Evolutionary conservation across 2,797 vertebrate species (phyloP).

Genomic region (Halcyon leucocephala): DNA sequence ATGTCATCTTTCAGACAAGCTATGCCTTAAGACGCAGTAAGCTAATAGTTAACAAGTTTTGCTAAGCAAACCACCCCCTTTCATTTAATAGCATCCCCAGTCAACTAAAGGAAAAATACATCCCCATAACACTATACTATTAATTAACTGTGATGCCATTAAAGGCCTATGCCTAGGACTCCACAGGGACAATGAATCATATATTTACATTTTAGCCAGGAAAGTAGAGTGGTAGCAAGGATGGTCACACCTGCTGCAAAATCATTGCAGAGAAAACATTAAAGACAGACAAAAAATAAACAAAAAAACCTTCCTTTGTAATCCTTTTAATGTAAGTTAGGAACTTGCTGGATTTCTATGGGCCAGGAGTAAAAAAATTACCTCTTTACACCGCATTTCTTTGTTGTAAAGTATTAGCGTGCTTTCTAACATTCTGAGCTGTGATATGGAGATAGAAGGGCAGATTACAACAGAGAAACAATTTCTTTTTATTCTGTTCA

Average conservation of each 20-base stretch:
- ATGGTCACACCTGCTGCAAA: neutral
- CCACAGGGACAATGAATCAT: neutral
- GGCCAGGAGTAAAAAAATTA: neutral
- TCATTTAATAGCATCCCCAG: neutral
- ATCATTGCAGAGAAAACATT: neutral
- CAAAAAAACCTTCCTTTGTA: rapidly evolving
- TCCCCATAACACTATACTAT: neutral
- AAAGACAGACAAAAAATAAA: neutral
- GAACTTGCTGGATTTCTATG: neutral
- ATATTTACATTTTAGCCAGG: constrained; percentile 23
- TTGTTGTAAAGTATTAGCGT: neutral
- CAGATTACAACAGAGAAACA: neutral
- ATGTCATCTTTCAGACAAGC: neutral
- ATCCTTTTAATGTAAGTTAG: neutral
- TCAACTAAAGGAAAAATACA: neutral
- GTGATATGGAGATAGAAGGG: neutral
- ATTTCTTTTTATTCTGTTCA: neutral
- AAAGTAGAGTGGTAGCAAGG: neutral
- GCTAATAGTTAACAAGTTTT: neutral
- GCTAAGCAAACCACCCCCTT: neutral
- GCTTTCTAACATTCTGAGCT: neutral
- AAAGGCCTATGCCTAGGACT: neutral
- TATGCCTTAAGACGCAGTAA: neutral
- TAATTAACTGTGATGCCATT: constrained; percentile 24
- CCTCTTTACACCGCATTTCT: neutral